phyloP scores from a whole-genome alignment of 2,797 vertebrate species.

The Alauda arvensis region DNA sequence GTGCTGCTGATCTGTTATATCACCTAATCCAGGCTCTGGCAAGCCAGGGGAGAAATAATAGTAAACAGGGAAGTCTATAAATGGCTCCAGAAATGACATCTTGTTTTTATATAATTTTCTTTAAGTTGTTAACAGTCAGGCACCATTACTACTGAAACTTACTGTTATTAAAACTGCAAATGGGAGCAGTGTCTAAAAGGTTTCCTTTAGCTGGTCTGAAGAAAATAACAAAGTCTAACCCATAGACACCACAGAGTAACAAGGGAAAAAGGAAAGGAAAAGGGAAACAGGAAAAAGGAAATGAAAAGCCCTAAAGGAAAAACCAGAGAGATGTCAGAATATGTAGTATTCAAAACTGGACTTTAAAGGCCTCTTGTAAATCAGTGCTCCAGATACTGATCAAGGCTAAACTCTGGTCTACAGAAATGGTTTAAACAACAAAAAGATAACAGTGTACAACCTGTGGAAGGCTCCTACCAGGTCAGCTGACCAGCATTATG shows the following conservation, averaged over 20 bases:
- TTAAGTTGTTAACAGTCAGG: conserved; percentile 74
- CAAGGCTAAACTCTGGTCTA: background rate
- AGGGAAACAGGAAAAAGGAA: background rate
- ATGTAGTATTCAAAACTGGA: background rate
- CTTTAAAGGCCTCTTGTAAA: background rate
- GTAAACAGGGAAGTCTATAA: conserved; percentile 56
- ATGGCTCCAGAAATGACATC: conserved; percentile 67
- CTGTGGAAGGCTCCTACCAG: background rate
- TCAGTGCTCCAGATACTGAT: background rate
- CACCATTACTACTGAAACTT: conserved; percentile 76
- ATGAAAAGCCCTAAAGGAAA: background rate
- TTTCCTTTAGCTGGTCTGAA: conserved; percentile 58
- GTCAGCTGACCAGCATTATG: background rate
- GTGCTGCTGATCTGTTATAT: conserved; percentile 1
- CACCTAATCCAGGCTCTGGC: conserved; percentile 1
- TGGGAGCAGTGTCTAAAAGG: conserved; percentile 61
- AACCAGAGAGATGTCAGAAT: background rate
- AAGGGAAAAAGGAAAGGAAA: background rate
- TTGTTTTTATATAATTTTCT: conserved; percentile 68
- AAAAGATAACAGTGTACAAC: background rate
- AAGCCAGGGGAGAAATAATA: conserved; percentile 32
- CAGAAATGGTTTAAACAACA: background rate
- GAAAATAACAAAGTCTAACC: conserved; percentile 28
- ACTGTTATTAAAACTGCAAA: conserved; percentile 82
- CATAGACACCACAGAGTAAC: conserved; percentile 3